Conservation (phyloP, 2,888 invertebrate species). For the Andrena chrysosceles region DNA sequence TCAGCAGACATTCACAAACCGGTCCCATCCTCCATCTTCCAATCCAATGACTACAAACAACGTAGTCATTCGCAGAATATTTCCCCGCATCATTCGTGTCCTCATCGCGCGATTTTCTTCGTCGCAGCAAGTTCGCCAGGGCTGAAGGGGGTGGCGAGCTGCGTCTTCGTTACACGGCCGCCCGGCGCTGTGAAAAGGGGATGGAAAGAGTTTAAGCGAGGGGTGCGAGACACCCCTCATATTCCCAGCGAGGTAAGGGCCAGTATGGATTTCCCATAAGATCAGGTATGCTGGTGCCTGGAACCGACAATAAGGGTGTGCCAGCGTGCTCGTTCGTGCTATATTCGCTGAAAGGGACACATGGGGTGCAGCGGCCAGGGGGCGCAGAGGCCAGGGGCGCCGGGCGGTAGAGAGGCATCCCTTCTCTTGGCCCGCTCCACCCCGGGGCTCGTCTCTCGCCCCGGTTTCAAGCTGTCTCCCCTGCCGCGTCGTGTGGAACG, state of each 20-base stretch:
- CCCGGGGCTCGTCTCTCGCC: slow-evolving; percentile 62
- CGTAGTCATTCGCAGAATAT: no score
- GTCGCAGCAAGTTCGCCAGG: slow-evolving; percentile 14
- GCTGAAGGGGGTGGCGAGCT: slow-evolving; percentile 41
- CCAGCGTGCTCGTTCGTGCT: slow-evolving; percentile 70
- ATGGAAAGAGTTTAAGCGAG: slow-evolving; percentile 53
- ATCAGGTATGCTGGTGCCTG: slow-evolving; percentile 82
- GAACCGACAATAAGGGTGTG: slow-evolving; percentile 82
- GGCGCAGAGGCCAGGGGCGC: background rate
- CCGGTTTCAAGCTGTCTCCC: slow-evolving; percentile 70
- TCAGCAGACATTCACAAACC: no score
- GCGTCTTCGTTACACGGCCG: slow-evolving; percentile 27
- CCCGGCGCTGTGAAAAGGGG: slow-evolving; percentile 6
- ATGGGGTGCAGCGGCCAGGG: slow-evolving; percentile 1
- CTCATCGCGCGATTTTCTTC: background rate
- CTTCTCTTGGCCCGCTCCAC: slow-evolving; percentile 70
- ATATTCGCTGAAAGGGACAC: slow-evolving; percentile 45
- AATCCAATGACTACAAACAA: no score
- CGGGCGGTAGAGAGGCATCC: slow-evolving; percentile 50
- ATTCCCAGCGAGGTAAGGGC: slow-evolving; percentile 73
- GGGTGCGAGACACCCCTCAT: slow-evolving; percentile 61
- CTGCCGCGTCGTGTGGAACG: slow-evolving; percentile 60
- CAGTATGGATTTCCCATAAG: slow-evolving; percentile 83
- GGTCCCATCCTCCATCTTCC: no score
- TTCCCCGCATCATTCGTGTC: background rate